A percentile compares a stretch with the other conserved stretches of the same genome.
These are phyloP conservation scores for Leptinotarsa lineolata DNA, from an alignment of 1,140 invertebrate genomes.

Conservation along the genomic window DNA sequence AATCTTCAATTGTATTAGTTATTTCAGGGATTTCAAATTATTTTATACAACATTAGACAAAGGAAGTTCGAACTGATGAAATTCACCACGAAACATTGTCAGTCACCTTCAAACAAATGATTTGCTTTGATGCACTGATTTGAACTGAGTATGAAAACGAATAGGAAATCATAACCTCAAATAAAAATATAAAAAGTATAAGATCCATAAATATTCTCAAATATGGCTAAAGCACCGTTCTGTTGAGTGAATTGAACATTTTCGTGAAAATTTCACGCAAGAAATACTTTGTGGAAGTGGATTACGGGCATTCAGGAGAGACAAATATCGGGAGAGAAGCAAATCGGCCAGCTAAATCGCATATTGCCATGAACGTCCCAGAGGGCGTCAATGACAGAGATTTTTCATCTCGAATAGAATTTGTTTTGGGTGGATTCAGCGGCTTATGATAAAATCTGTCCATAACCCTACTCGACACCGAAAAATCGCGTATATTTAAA, in stretches of 20 bases:
- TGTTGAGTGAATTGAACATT: background rate
- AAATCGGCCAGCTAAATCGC: background rate
- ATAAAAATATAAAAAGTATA: background rate
- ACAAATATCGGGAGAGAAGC: background rate
- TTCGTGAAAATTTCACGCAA: background rate
- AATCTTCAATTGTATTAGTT: too few species aligned
- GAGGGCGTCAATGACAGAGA: background rate
- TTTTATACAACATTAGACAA: too few species aligned
- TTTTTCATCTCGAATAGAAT: slow-evolving; percentile 3
- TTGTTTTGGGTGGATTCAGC: background rate
- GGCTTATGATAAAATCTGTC: too few species aligned
- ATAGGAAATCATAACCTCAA: background rate
- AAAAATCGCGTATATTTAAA: too few species aligned
- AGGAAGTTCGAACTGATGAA: too few species aligned
- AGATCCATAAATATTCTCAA: background rate
- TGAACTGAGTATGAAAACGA: too few species aligned
- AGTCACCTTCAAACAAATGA: too few species aligned
- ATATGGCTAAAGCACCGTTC: background rate
- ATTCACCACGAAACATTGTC: too few species aligned
- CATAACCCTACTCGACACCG: too few species aligned
- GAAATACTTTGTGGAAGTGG: slow-evolving; percentile 4
- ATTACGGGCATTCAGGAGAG: background rate
- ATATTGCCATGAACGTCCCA: slow-evolving; percentile 7
- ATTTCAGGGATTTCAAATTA: too few species aligned
- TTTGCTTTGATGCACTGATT: too few species aligned